Evolutionary conservation across 2,797 vertebrate species (phyloP).

Genomic region (Cyprinella venusta): DNA sequence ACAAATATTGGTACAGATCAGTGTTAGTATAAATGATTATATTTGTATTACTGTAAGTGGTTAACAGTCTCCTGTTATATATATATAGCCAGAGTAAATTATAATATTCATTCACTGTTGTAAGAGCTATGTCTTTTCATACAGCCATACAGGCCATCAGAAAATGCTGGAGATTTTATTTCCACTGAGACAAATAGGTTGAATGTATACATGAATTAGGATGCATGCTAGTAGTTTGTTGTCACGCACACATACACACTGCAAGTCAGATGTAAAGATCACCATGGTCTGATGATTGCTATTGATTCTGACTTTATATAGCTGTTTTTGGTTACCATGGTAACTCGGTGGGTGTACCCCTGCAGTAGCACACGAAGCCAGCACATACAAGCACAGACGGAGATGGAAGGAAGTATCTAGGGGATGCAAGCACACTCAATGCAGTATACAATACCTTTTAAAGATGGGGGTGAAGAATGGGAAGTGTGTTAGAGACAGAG

Average conservation of each 20-base stretch:
- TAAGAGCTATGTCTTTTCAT: slow-evolving; percentile 2
- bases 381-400: slow-evolving; percentile 2
- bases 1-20: not conserved
- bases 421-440: slow-evolving; percentile 30
- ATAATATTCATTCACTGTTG: not conserved
- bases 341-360: slow-evolving; percentile 35
- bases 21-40: no score
- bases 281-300: slow-evolving; percentile 45
- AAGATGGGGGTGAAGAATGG: not conserved
- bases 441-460: not conserved
- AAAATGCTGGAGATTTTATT: not conserved
- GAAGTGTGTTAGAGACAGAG: slow-evolving; percentile 23
- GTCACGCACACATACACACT: not conserved
- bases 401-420: slow-evolving; percentile 1
- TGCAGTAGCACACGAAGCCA: slow-evolving; percentile 29
- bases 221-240: not conserved
- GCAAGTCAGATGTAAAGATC: slow-evolving; percentile 19
- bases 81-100: not conserved
- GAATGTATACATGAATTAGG: slow-evolving; percentile 21
- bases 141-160: not conserved
- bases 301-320: slow-evolving; percentile 53
- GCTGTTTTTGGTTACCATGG: slow-evolving; percentile 45
- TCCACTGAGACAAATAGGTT: slow-evolving; percentile 8
- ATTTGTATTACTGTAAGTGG: no score
- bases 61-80: no score